phyloP scores from a whole-genome alignment of 2,888 invertebrate species.

The Oxycera nigricornis region DNA sequence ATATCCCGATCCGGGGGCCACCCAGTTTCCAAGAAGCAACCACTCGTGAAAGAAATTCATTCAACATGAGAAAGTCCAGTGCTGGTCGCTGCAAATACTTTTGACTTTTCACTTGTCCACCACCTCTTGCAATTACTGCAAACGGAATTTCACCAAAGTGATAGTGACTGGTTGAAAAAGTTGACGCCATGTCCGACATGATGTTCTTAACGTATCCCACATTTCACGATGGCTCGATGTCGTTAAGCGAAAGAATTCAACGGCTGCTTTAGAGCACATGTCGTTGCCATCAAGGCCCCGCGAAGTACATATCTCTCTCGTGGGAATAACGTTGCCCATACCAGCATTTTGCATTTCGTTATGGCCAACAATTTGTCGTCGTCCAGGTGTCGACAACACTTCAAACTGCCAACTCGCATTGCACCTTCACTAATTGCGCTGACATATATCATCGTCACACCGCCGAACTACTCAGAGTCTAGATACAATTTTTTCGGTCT shows the following conservation, averaged over 20 bases:
- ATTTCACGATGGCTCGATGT: neutral
- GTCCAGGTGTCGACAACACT: constrained; percentile 23
- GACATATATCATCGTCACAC: constrained; percentile 10
- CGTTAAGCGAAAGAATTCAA: neutral
- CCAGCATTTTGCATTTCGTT: neutral
- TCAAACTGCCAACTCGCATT: constrained; percentile 2
- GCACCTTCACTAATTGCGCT: constrained; percentile 13
- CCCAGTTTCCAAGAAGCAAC: neutral
- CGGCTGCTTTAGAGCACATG: constrained; percentile 11
- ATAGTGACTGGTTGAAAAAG: neutral
- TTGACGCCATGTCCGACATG: neutral
- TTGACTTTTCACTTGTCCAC: neutral
- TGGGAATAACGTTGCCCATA: neutral
- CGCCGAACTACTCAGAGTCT: neutral
- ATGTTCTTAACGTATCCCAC: neutral
- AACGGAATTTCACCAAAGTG: neutral
- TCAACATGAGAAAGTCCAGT: neutral
- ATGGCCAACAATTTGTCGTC: constrained; percentile 18
- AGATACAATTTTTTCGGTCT: neutral
- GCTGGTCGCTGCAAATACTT: neutral
- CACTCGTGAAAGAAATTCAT: no score
- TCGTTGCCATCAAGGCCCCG: neutral
- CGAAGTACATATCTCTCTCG: neutral
- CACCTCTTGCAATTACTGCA: neutral
- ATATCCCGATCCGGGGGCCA: neutral